Percentiles rank a stretch among this genome's conserved stretches.
Conservation (phyloP, 2,113 vertebrate genomes). For the Larimichthys polyactis region DNA sequence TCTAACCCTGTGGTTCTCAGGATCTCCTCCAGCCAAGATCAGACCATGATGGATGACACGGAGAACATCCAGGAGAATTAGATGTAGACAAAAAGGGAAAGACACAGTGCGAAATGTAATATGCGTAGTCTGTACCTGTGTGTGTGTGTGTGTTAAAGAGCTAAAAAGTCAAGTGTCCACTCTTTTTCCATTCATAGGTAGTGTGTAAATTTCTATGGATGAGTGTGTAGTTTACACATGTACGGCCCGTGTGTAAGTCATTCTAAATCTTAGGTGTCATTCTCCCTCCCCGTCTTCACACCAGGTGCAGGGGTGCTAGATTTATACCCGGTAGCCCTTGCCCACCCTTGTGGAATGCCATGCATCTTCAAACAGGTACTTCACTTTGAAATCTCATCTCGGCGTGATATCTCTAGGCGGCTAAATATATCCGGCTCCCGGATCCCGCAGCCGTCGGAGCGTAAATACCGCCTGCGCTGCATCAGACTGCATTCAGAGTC, state of each 20-base stretch:
- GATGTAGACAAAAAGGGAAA: conserved; percentile 63
- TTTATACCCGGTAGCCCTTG: conserved; percentile 78
- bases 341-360: conserved; percentile 81
- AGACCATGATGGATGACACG: conserved; percentile 69
- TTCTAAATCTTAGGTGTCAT: conserved; percentile 78
- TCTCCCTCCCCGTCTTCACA: conserved; percentile 74
- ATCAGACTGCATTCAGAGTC: conserved; percentile 68
- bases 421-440: conserved; percentile 82
- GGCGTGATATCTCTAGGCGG: conserved; percentile 72
- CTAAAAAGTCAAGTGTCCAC: conserved; percentile 43
- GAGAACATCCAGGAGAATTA: conserved; percentile 70
- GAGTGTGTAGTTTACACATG: conserved; percentile 78
- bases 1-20: conserved; percentile 35
- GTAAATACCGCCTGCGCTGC: conserved; percentile 77
- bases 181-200: conserved; percentile 57
- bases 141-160: conserved; percentile 33
- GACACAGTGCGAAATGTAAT: conserved; percentile 33
- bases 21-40: conserved; percentile 53
- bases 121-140: conserved; percentile 21
- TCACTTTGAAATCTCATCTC: conserved; percentile 85
- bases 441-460: conserved; percentile 73
- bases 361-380: conserved; percentile 85
- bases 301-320: conserved; percentile 80
- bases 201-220: conserved; percentile 71
- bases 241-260: conserved; percentile 70